These are phyloP conservation scores for Sisyra nigra DNA, from an alignment of 2,888 invertebrate species.

Conservation along the genomic window DNA sequence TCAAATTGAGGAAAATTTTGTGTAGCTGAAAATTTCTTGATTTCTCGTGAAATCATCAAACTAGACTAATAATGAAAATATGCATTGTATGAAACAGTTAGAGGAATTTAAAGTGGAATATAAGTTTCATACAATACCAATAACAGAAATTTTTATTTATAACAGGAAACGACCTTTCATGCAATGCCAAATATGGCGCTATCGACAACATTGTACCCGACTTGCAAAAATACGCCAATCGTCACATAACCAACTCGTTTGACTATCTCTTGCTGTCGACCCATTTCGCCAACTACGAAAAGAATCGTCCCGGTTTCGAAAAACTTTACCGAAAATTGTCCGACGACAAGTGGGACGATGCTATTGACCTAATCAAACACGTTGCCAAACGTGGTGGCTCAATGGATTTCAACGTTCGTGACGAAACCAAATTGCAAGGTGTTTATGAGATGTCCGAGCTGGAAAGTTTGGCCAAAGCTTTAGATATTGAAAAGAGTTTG, in stretches of 20 bases:
- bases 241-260: conserved; percentile 54
- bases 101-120: too few species aligned
- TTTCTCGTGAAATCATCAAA: too few species aligned
- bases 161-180: conserved; percentile 21
- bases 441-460: conserved; percentile 43
- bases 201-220: conserved; percentile 33
- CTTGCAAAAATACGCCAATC: conserved; percentile 38
- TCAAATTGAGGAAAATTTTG: too few species aligned
- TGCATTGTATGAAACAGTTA: too few species aligned
- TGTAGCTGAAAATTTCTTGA: too few species aligned
- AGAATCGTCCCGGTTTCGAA: conserved; percentile 59
- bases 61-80: too few species aligned
- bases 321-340: conserved; percentile 57
- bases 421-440: conserved; percentile 7
- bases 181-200: conserved; percentile 48
- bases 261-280: conserved; percentile 59
- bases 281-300: conserved; percentile 60
- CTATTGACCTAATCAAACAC: conserved; percentile 61
- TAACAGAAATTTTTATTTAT: conserved; percentile 18
- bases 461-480: conserved; percentile 52
- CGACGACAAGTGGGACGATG: conserved; percentile 57
- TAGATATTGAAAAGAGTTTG: conserved; percentile 59
- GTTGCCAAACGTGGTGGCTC: conserved; percentile 53
- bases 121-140: too few species aligned
- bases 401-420: conserved; percentile 34